Base-by-base conservation (phyloP, 2,888 invertebrate species). In the Drosophila differens region DNA sequence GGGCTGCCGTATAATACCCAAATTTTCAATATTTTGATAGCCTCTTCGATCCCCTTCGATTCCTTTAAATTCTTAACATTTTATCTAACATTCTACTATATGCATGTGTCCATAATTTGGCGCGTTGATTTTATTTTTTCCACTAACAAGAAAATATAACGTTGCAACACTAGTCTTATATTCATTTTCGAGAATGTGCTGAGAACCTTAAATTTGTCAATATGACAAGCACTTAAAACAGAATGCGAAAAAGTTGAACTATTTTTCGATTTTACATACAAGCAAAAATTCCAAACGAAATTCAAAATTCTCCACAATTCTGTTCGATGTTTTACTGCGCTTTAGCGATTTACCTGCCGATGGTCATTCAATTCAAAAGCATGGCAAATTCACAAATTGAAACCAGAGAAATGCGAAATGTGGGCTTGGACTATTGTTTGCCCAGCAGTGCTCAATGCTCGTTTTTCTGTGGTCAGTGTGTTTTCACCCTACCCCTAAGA, bases 401-500 rank as follows among this genome's bases (percentile, higher is more conserved):
- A 51, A 30, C 32, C 22, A 1, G 28, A 25, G n/a, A 9, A 33
- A 32, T 22, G 28, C 22, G 12, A n/a, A 19, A 22, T 25, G 32
- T 22, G 35, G 41, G 14, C n/a, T 22, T 5, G 32, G 47, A 14
- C n/a, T 57, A 28, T 33, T 59, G 47, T 58, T 74, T 63, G 70
- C n/a, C 44, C 44, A 32, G 33, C 30, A 19, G 32, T 52, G 35
- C 14, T 53, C 30, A 49, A 57, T 44, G 37, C 12, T 19, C 28
- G 37, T 47, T 61, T 44, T 41, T 30, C 57, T 62, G 75, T 51
- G 75, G 75, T 67, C 60, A 53, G 4, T 61, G 53, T 4, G 61
- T 41, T 52, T 33, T 4, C 12, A 10, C 32, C 16, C n/a, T 6
- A 14, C 0, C 37, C 39, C 16, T 14, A n/a, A 22, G 47, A 30